Base-by-base conservation (phyloP, 1,140 invertebrate species). In the Chelonus insularis region DNA sequence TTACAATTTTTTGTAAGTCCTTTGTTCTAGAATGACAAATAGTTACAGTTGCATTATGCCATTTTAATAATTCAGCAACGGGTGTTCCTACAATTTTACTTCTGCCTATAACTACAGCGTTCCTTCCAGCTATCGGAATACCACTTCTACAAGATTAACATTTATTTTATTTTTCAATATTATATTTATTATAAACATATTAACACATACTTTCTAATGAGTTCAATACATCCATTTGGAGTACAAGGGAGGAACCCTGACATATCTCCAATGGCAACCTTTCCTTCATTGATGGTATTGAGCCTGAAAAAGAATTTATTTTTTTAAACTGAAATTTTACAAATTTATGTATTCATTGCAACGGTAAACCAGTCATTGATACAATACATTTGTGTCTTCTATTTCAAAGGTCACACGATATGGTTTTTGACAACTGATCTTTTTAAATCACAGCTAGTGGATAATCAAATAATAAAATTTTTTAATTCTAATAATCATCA, bases 61-160 rank as follows among this genome's bases (percentile, higher is more conserved):
- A 99, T 78, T 97, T 94, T 5, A 99, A 84, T 8, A 99, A 82
- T 81, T 98, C 95, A 0, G 95, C 87, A 55, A 93, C 91, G 0
- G 97, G 97, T 0, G 95, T 94, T 18, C 97, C 97, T 4, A 99
- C 96, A 73, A 99, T 99, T 83, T 98, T 97, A 78, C 96, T 98
- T 64, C 97, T 85, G 2, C 97, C 97, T 37, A 99, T 76, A 7
- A 99, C 96, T 11, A 99, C 96, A 8, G 95, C 96, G 52, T 86
- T 85, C 32, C 91, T 90, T 4, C 97, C 97, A 36, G 86, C 85
- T 16, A 98, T 91, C 59, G 85, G 72, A 0, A 93, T 84, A 1
- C 93, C 93, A 43, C 87, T 87, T 62, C 88, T 86, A 43, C 37
- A 70, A 63, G 23, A 41, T 43, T 51, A 57, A 62, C 48, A 12